Conservation (phyloP, 2,113 vertebrate species). For the Dipodomys ordii region DNA sequence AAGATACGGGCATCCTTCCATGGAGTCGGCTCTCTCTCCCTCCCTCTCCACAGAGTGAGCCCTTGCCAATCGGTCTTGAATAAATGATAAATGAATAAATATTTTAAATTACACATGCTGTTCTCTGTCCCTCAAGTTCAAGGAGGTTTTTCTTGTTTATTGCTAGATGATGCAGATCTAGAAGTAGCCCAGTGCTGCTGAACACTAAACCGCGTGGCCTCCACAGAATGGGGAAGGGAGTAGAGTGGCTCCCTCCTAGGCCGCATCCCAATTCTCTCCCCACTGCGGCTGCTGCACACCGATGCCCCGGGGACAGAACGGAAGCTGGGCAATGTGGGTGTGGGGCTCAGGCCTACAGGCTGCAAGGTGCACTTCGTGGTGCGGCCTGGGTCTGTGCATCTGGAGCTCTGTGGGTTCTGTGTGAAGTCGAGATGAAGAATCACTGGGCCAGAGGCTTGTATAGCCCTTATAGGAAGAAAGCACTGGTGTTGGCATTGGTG, state of each 20-base stretch:
- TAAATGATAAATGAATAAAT: neutral
- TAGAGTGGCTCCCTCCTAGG: neutral
- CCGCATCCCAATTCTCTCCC: too few species aligned
- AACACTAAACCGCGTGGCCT: neutral
- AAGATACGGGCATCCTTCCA: rapidly evolving
- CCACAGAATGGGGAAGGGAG: neutral
- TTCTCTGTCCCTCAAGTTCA: neutral
- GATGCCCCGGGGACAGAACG: too few species aligned
- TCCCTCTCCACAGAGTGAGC: too few species aligned
- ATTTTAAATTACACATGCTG: neutral
- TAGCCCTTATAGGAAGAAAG: rapidly evolving
- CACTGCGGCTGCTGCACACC: too few species aligned
- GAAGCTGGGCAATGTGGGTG: too few species aligned
- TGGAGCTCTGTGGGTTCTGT: neutral
- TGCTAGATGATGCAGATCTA: neutral
- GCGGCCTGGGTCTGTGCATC: rapidly evolving
- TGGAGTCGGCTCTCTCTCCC: rapidly evolving
- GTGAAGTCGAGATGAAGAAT: rapidly evolving
- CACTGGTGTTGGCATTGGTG: too few species aligned
- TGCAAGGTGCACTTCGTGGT: neutral
- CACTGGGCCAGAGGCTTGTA: rapidly evolving
- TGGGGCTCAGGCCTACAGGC: neutral
- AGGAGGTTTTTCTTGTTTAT: neutral
- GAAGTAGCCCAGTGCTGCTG: neutral
- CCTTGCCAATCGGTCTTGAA: neutral